These are phyloP conservation scores for Conus ventricosus DNA, from an alignment of 1,140 invertebrate genomes.

Conservation along the genomic window DNA sequence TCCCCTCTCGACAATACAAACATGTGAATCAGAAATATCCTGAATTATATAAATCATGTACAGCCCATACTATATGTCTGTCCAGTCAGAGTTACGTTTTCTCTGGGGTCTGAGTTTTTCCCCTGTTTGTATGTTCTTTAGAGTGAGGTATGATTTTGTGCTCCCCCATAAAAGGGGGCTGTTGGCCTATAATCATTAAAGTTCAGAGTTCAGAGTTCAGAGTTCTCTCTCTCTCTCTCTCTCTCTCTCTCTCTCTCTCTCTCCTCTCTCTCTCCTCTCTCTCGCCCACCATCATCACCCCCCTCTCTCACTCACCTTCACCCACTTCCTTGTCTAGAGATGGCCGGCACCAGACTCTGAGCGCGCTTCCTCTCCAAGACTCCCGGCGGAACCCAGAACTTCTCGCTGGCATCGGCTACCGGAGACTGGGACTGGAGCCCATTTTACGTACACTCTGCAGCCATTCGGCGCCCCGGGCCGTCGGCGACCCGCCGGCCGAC, in stretches of 20 bases:
- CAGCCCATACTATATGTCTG: too few relatives aligned
- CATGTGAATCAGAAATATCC: not conserved
- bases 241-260: not conserved
- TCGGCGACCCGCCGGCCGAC: constrained; percentile 12
- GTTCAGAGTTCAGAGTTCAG: too few relatives aligned
- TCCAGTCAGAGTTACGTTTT: too few relatives aligned
- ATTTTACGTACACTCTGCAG: constrained; percentile 52
- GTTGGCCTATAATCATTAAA: too few relatives aligned
- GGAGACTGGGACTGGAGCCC: constrained; percentile 56
- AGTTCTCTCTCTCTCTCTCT: too few relatives aligned
- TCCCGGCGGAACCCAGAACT: constrained; percentile 64
- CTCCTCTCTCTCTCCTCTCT: not conserved
- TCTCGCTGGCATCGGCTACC: constrained; percentile 60
- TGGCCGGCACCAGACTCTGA: constrained; percentile 61
- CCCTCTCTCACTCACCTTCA: constrained; percentile 55
- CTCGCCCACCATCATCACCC: too few relatives aligned
- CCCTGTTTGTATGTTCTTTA: too few relatives aligned
- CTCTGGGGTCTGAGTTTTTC: too few relatives aligned
- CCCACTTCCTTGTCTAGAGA: constrained; percentile 57
- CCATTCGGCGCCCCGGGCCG: constrained; percentile 55
- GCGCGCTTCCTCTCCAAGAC: constrained; percentile 62
- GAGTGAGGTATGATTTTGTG: too few relatives aligned
- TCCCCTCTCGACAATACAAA: too few relatives aligned
- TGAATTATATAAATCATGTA: not conserved
- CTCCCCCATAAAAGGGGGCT: too few relatives aligned